A percentile compares a stretch with the other conserved stretches of the same genome.
Evolutionary conservation across 2,888 invertebrate genomes (phyloP).

Genomic region (Laspeyria flexula): DNA sequence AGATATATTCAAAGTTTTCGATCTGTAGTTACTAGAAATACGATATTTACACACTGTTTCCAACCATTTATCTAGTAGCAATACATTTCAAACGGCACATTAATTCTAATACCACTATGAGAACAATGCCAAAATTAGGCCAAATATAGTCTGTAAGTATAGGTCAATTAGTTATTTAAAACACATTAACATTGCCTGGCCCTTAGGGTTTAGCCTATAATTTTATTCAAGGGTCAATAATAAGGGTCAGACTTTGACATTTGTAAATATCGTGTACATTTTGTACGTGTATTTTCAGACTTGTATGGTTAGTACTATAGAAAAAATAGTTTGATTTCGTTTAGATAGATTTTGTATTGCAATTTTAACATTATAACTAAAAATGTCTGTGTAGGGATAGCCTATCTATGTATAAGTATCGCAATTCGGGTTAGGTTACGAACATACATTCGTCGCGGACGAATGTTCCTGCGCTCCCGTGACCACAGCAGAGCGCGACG

Average conservation of each 20-base stretch:
- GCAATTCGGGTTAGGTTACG: too few relatives aligned
- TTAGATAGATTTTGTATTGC: too few relatives aligned
- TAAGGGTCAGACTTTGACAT: constrained; percentile 68
- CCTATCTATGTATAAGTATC: too few relatives aligned
- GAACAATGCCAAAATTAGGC: constrained; percentile 24
- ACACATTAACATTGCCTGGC: constrained; percentile 39
- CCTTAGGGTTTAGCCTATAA: constrained; percentile 43
- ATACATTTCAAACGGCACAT: neutral
- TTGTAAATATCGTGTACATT: constrained; percentile 64
- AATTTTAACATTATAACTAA: too few relatives aligned
- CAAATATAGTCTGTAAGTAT: constrained; percentile 38
- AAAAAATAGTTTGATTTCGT: neutral
- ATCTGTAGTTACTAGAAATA: neutral
- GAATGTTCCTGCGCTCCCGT: too few relatives aligned
- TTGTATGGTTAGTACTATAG: constrained; percentile 35
- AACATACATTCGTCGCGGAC: too few relatives aligned
- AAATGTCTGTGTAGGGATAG: too few relatives aligned
- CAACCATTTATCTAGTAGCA: constrained; percentile 6
- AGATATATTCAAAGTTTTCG: too few relatives aligned
- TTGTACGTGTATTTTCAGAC: constrained; percentile 43
- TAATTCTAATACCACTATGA: constrained; percentile 20
- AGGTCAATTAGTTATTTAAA: constrained; percentile 41
- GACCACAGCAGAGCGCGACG: too few relatives aligned
- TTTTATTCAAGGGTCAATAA: constrained; percentile 50
- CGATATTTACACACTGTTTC: neutral